Evolutionary conservation across 1,140 invertebrate genomes (phyloP), one percentile per base, ranked within the genome.

Genomic region (Calephelis virginiensis): DNA sequence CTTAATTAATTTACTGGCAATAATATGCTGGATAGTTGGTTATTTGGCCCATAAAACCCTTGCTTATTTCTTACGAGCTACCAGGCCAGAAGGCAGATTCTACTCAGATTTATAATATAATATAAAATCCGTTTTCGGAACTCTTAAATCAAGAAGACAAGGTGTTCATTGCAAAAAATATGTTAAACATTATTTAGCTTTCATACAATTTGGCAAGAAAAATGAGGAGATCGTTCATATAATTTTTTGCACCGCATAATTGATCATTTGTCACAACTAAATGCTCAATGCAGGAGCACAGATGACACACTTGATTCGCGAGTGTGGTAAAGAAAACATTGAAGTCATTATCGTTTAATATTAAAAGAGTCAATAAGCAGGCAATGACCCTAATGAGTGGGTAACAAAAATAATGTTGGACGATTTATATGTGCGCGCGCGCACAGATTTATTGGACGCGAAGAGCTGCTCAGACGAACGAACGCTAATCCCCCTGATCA

Each of bases 301-400:
- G 48, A 72, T 82, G 82, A 83, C 80, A 85, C 59, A 61, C 46
- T 63, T 69, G 78, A 81, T 81, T 85, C 72, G 75, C 77, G 71
- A 75, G 71, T 77, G 74, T 67, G 78, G 76, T 77, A 74, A 85
- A 81, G 74, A 83, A 84, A 85, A 85, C 82, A 83, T 79, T 67
- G 63, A 70, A 68, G 28, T 56, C 76, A 71, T 82, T 74, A 80
- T 77, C 71, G 74, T 73, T 76, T 84, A 80, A 85, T 87, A 89
- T 86, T 81, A 83, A 81, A 86, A 71, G 82, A 89, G 85, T 79
- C 84, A 86, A 89, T 88, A 81, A 82, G 80, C 84, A 88, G 83
- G 78, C 88, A 88, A 90, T 88, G 88, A 90, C 87, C 87, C 84
- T 90, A 88, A 90, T 87, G 87, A 89, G 83, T 81, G 79, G 77